Base-by-base conservation (phyloP, 2,888 invertebrate species). In the Xanthostigma xanthostigma region DNA sequence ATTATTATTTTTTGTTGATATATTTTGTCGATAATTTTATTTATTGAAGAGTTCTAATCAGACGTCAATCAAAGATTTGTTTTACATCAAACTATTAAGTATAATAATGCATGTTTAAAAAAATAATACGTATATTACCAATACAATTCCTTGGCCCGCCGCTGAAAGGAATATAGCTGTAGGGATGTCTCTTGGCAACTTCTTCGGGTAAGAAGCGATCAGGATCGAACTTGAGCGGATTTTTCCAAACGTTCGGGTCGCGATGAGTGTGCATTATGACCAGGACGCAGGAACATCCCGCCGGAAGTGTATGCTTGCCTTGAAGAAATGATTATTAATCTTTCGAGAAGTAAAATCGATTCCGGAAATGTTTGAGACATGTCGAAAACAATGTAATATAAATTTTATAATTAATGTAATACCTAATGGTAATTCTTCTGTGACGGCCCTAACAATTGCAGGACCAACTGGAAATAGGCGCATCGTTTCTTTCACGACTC, bases 141-240 rank as follows among this genome's bases (percentile, higher is more conserved):
- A 73, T 70, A 56, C 74, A 74, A 57, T 72, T 72, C 51, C 73
- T 65, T 2, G 62, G 56, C 5, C 74, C 73, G 46, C 62, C 61
- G 50, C 72, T 71, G 51, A 73, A 74, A 0, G 73, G 70, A 53
- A 74, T 60, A 55, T 59, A 73, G 10, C 71, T 62, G 50, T 69
- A 72, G 1, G 72, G 71, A 54, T 71, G 71, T 46, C 72, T 59
- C 38, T 62, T 57, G 1, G 59, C 59, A 13, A 60, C 62, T 54
- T 67, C 64, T 56, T 78, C 74, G 0, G 74, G 71, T 34, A 72
- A 58, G 58, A 79, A 79, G 48, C 78, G 60, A 55, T 78, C 76
- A 0, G 79, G 79, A 53, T 74, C 64, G 60, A 78, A 80, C 45
- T 59, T 60, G 44, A 74, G 67, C 0, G 75, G 77, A 51, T 78